Base-by-base conservation (phyloP, 1,140 invertebrate species). In the Penaeus japonicus region DNA sequence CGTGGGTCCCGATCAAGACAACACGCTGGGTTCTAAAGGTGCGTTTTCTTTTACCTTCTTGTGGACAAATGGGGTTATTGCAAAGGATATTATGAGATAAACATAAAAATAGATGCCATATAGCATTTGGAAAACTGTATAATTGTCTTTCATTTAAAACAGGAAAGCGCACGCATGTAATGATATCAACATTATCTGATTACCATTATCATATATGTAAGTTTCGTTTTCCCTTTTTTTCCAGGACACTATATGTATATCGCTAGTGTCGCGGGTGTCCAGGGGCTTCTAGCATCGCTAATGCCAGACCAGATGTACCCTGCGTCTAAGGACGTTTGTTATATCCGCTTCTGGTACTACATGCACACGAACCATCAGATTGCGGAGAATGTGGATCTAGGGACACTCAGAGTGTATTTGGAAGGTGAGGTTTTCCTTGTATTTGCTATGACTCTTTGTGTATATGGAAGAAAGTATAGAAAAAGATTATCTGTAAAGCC, bases 341-440 rank as follows among this genome's bases (percentile, higher is more conserved):
- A 80, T 39, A 22, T 89, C 27, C 70, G 88, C 10, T 80, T 89
- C 32, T 89, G 88, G 88, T 85, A 85, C n/a, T 89, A 73, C 75
- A 84, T 89, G 75, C 84, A 89, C 53, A 55, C 73, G 10, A 79
- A 79, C n/a, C 12, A 27, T 27, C 17, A 24, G n/a, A n/a, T 30
- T 22, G 54, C 55, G 3, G 22, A 47, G 1, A 80, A 73, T 78
- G 39, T 85, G 35, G 75, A 85, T 47, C 32, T 82, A 32, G 88
- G 88, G 24, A 77, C 75, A 18, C 77, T 89, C 4, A 85, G 88
- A 39, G 83, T 89, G 18, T 84, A 80, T 27, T 54, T 89, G 39
- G 53, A 65, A 57, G 30, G 88, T 89, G 54, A 57, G 83, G 22
- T 83, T 70, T 27, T n/a, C n/a, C n/a, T n/a, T 55, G 12, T 22